Conservation (phyloP, 2,797 vertebrate species). For the Meda fulgida region DNA sequence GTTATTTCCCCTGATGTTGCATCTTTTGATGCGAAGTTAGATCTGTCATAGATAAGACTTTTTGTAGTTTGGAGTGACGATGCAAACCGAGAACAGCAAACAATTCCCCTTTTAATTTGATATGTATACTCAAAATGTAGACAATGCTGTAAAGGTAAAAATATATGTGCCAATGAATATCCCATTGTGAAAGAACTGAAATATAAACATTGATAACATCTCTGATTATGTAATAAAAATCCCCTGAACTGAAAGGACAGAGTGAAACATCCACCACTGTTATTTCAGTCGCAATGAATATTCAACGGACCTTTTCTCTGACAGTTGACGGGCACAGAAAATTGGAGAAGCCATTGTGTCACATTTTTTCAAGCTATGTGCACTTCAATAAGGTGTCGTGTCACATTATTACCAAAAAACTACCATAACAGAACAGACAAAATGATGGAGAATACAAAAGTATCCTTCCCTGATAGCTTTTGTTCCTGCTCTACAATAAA, state of each 20-base stretch:
- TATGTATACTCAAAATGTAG: not conserved
- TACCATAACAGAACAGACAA: not conserved
- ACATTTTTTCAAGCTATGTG: not conserved
- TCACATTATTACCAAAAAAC: conserved; percentile 8
- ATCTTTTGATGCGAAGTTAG: not conserved
- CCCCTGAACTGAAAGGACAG: conserved; percentile 11
- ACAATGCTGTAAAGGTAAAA: not conserved
- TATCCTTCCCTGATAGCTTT: not conserved
- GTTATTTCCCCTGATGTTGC: conserved; percentile 7
- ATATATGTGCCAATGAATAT: conserved; percentile 1
- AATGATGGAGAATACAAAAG: not conserved
- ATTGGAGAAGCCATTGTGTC: not conserved
- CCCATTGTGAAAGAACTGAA: not conserved
- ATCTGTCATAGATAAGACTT: conserved; percentile 16
- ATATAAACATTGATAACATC: not conserved
- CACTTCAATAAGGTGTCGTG: not conserved
- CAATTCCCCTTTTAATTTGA: conserved; percentile 18
- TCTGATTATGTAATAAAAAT: not conserved
- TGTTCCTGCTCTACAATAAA: not conserved
- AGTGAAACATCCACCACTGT: not conserved
- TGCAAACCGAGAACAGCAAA: conserved; percentile 3
- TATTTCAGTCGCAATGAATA: conserved; percentile 25
- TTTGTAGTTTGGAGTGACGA: not conserved
- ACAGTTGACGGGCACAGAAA: conserved; percentile 8
- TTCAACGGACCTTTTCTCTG: conserved; percentile 24